Percentiles rank a stretch among this genome's conserved stretches.
These are phyloP conservation scores for Drosophila nr. perissopoda DNA, from an alignment of 2,888 invertebrate species.

Conservation along the genomic window DNA sequence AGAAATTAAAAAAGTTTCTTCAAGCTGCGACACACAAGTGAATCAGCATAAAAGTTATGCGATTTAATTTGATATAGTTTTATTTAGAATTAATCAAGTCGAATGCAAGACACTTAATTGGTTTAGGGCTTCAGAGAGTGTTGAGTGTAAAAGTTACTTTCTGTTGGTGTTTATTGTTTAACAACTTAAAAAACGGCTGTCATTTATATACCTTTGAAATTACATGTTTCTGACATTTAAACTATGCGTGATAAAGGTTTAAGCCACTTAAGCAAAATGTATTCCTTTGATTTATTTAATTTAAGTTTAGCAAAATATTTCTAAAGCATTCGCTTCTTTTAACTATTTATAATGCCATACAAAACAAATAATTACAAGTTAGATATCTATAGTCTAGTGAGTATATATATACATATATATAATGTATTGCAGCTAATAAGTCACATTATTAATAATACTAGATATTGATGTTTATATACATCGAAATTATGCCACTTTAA, in stretches of 20 bases:
- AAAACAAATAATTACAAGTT: neutral
- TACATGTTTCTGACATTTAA: neutral
- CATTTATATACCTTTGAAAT: neutral
- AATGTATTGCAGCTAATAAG: no score
- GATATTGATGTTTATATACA: no score
- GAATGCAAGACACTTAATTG: constrained; percentile 4
- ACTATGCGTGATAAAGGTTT: neutral
- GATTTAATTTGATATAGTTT: constrained; percentile 19
- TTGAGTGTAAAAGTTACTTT: neutral
- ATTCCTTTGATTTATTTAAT: no score
- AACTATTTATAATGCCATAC: neutral
- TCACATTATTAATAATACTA: no score
- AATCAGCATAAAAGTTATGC: constrained; percentile 26
- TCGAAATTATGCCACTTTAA: no score
- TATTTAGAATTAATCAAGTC: constrained; percentile 19
- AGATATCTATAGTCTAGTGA: neutral
- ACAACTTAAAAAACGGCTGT: neutral
- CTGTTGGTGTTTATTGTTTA: neutral
- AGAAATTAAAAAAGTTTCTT: constrained; percentile 45
- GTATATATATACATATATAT: no score
- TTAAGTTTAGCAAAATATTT: neutral
- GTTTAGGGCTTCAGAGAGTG: neutral
- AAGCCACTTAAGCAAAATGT: neutral
- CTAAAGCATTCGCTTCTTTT: neutral
- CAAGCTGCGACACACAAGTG: constrained; percentile 23